Evolutionary conservation across 2,113 vertebrate species (phyloP).

Genomic region (Leucosticte australis): DNA sequence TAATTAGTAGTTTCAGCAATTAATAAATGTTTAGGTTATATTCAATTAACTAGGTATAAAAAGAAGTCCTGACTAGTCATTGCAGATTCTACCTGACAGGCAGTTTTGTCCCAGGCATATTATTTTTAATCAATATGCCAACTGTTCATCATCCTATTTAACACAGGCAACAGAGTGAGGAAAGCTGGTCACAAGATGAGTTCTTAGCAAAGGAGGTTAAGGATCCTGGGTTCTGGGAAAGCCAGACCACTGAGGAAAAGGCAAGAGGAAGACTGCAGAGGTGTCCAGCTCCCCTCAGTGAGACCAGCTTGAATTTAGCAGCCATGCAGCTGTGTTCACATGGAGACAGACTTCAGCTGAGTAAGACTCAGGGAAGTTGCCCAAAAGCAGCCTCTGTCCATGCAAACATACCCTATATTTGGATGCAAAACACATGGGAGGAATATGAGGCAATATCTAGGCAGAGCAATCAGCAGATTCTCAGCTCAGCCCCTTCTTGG

Average conservation of each 20-base stretch:
- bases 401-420: background rate
- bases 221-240: background rate
- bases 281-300: no score
- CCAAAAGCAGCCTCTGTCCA: background rate
- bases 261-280: background rate
- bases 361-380: background rate
- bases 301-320: background rate
- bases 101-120: background rate
- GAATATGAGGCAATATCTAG: background rate
- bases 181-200: background rate
- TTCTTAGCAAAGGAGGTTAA: background rate
- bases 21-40: background rate
- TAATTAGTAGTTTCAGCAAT: background rate
- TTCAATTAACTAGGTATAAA: background rate
- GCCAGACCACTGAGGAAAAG: background rate
- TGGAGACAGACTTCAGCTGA: background rate
- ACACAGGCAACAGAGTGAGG: background rate
- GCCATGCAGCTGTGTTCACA: background rate
- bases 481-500: background rate
- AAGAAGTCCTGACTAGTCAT: background rate
- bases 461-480: background rate
- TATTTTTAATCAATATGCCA: background rate
- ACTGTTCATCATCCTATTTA: background rate
- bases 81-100: background rate
- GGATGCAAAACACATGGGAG: background rate